These are phyloP conservation scores for Lasioglossum pauxillum DNA, from an alignment of 2,888 invertebrate genomes.

Conservation along the genomic window DNA sequence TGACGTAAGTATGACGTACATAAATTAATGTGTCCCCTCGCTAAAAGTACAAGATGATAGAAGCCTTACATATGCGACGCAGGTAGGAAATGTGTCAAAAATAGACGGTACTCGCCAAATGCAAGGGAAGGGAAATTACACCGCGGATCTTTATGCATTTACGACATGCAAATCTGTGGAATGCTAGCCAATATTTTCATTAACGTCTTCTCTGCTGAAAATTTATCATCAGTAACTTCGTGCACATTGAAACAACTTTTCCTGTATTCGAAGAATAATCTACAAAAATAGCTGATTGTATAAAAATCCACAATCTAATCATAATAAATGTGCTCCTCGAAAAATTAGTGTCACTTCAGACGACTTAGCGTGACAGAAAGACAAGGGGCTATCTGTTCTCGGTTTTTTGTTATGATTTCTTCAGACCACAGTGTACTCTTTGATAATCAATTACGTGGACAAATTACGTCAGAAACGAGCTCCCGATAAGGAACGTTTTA, in stretches of 20 bases:
- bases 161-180: not conserved
- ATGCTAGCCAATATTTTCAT: not conserved
- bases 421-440: slow-evolving; percentile 15
- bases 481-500: not conserved
- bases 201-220: not conserved
- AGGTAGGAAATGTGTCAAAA: not conserved
- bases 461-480: slow-evolving; percentile 5
- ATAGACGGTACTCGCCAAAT: not conserved
- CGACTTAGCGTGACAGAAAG: not conserved
- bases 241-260: not conserved
- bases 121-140: not conserved
- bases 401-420: slow-evolving; percentile 4
- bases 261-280: not conserved
- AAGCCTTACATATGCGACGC: not conserved
- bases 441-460: slow-evolving; percentile 4
- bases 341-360: not conserved
- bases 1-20: too few relatives aligned
- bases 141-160: not conserved
- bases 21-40: not conserved
- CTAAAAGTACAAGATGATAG: not conserved
- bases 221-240: not conserved
- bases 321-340: not conserved
- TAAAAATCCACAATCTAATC: slow-evolving; percentile 1
- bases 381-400: slow-evolving; percentile 8
- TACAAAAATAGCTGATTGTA: not conserved